These are phyloP conservation scores for Halcyon leucocephala DNA, from an alignment of 2,797 vertebrate species.

Conservation along the genomic window DNA sequence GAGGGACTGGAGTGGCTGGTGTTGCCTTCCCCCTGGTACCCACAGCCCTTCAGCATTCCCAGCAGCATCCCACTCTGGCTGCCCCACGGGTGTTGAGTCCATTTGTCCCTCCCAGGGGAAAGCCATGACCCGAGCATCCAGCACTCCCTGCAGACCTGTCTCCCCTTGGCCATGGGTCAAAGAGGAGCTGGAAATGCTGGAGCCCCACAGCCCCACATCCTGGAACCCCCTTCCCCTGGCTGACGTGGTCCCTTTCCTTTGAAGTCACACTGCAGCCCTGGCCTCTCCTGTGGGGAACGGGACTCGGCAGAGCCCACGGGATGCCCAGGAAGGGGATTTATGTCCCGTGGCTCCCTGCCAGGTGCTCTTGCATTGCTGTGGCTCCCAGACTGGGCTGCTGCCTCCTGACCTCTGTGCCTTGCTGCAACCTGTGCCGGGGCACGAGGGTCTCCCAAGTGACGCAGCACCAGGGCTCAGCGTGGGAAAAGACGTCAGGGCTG, in stretches of 20 bases:
- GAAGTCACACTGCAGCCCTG: fast-evolving
- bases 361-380: fast-evolving
- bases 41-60: fast-evolving
- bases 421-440: not conserved
- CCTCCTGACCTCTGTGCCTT: constrained; percentile 32
- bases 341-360: not conserved
- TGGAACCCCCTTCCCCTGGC: fast-evolving
- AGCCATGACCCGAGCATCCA: not conserved
- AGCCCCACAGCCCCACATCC: fast-evolving
- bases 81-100: fast-evolving
- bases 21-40: not conserved
- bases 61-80: fast-evolving
- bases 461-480: not conserved
- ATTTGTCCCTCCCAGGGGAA: fast-evolving
- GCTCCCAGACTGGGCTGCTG: not conserved
- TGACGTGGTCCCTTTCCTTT: not conserved
- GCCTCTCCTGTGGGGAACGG: not conserved
- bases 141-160: fast-evolving
- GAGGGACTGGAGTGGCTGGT: fast-evolving
- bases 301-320: not conserved
- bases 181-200: fast-evolving
- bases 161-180: not conserved
- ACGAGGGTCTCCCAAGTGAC: constrained; percentile 36
- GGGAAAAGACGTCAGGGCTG: constrained; percentile 51
- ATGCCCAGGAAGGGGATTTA: constrained; percentile 38